phyloP scores from a whole-genome alignment of 23 tunicate species.

The Corella eumyota region DNA sequence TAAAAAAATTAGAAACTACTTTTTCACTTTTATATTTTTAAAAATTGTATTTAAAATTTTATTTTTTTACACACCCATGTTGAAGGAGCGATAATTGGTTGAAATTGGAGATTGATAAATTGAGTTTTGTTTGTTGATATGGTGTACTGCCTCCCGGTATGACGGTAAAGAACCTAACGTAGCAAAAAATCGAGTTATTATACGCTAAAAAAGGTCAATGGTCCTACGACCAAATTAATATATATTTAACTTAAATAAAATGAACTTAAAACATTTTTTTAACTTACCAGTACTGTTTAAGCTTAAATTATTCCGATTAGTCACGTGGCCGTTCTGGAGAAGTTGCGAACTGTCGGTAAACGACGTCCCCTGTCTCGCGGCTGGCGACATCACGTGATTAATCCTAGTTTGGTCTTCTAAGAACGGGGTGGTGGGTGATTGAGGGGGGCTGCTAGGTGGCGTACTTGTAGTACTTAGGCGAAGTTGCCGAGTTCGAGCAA shows the following conservation, averaged over 20 bases:
- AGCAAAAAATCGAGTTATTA: no score
- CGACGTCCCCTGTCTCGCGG: no score
- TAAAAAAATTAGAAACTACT: background rate
- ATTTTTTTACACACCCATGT: conserved; percentile 3
- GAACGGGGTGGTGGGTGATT: conserved; percentile 8
- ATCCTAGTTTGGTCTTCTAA: background rate
- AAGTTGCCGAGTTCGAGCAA: conserved; percentile 33
- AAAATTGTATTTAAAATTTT: background rate
- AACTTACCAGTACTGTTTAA: no score
- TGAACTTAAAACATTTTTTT: no score
- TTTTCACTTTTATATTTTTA: background rate
- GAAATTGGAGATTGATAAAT: conserved; percentile 8
- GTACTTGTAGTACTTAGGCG: conserved; percentile 20
- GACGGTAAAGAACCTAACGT: conserved; percentile 60
- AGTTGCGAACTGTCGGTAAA: no score
- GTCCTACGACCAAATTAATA: no score
- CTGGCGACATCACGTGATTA: background rate
- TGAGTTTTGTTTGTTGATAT: conserved; percentile 32
- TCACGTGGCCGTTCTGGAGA: conserved; percentile 10
- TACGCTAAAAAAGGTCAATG: no score
- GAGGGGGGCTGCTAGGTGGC: conserved; percentile 3
- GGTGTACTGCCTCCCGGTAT: conserved; percentile 63
- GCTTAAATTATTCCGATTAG: background rate
- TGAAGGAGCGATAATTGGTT: conserved; percentile 17
- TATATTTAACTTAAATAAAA: no score